Percentiles rank a stretch among this genome's conserved stretches.
Evolutionary conservation across 2,888 invertebrate genomes (phyloP).

Genomic region (Synanthedon tipuliformis): DNA sequence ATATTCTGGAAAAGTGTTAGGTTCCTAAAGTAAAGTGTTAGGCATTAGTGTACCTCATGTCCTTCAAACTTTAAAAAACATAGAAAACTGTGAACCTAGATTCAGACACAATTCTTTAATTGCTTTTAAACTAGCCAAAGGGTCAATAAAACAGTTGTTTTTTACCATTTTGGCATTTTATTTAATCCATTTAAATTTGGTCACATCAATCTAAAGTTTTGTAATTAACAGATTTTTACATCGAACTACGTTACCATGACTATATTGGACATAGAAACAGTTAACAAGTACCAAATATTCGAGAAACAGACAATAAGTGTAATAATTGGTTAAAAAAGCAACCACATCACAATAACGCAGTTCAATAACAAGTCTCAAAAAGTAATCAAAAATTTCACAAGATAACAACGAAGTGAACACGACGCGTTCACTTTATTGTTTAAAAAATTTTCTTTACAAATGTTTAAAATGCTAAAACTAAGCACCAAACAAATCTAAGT

Average conservation of each 20-base stretch:
- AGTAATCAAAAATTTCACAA: slow-evolving; percentile 18
- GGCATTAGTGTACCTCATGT: too few species aligned
- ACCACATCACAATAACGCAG: slow-evolving; percentile 43
- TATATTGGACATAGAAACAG: slow-evolving; percentile 31
- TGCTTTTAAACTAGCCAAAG: too few species aligned
- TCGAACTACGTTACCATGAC: slow-evolving; percentile 45
- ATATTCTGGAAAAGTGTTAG: too few species aligned
- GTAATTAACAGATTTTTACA: slow-evolving; percentile 19
- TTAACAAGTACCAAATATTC: slow-evolving; percentile 47
- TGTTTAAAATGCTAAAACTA: slow-evolving; percentile 7
- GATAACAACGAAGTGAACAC: too few species aligned
- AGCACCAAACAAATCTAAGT: slow-evolving; percentile 18
- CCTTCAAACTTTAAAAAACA: too few species aligned
- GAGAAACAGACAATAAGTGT: slow-evolving; percentile 29
- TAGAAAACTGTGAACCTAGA: too few species aligned
- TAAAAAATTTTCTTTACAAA: background rate
- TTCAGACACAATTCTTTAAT: too few species aligned
- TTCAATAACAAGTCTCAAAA: slow-evolving; percentile 41
- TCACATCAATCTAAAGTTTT: slow-evolving; percentile 41
- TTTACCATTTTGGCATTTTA: slow-evolving; percentile 11
- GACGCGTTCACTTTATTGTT: background rate
- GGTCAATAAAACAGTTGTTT: background rate
- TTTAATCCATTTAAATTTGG: slow-evolving; percentile 30
- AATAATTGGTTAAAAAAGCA: slow-evolving; percentile 26
- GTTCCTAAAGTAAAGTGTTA: too few species aligned